Evolutionary conservation across 2,113 vertebrate species (phyloP).

Genomic region (Maccullochella peelii): DNA sequence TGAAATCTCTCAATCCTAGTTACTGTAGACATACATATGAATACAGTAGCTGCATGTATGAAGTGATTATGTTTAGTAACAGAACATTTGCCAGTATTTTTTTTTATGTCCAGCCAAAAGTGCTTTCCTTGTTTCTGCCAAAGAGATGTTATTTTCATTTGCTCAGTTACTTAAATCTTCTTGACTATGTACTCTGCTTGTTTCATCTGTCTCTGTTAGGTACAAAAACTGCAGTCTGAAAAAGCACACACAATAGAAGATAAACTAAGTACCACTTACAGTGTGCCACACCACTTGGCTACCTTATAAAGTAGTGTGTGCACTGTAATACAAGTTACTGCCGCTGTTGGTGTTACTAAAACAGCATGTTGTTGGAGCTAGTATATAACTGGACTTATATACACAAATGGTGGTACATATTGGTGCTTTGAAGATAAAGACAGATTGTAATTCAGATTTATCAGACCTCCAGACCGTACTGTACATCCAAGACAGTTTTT

Average conservation of each 20-base stretch:
- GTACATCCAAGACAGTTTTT: slow-evolving; percentile 14
- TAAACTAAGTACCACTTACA: slow-evolving; percentile 14
- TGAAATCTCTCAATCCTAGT: slow-evolving; percentile 12
- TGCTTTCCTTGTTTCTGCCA: slow-evolving; percentile 76
- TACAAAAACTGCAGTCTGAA: slow-evolving; percentile 34
- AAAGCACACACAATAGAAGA: slow-evolving; percentile 12
- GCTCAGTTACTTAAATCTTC: slow-evolving; percentile 45
- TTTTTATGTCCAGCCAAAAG: slow-evolving; percentile 63
- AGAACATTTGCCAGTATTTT: slow-evolving; percentile 52
- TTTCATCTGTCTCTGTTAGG: slow-evolving; percentile 30
- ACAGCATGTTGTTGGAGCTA: slow-evolving; percentile 12
- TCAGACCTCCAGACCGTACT: neutral
- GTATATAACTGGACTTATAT: slow-evolving; percentile 15
- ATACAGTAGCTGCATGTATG: slow-evolving; percentile 24
- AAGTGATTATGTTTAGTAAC: slow-evolving; percentile 36
- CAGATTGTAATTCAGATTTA: neutral
- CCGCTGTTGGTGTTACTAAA: slow-evolving; percentile 37
- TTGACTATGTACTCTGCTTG: slow-evolving; percentile 24
- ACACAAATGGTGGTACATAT: neutral
- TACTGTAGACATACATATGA: slow-evolving; percentile 23
- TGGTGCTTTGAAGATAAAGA: slow-evolving; percentile 6
- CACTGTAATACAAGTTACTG: slow-evolving; percentile 20
- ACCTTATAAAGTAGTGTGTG: slow-evolving; percentile 62
- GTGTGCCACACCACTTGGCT: slow-evolving; percentile 25
- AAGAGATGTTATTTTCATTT: slow-evolving; percentile 63